Evolutionary conservation across 2,797 vertebrate genomes (phyloP), one percentile per base, ranked within the genome.

Genomic region (Tangara arthus): DNA sequence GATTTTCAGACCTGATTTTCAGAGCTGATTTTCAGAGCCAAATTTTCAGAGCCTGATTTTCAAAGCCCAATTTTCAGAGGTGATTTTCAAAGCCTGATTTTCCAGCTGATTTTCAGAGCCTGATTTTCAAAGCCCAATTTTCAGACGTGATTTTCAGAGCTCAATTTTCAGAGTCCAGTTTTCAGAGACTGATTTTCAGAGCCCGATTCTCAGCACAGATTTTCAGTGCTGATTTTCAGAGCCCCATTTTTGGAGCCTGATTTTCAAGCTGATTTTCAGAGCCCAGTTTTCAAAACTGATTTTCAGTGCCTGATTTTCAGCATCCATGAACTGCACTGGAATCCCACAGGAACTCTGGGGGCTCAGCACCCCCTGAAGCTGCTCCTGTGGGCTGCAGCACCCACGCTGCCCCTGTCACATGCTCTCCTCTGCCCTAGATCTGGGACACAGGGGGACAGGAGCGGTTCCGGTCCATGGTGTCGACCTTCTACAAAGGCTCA

Each of bases 381-480:
- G 19, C 27, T 82, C 14, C 52, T 37, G 18, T 12, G 55, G 49
- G 65, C 61, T 56, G 61, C 44, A 27, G 37, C 32, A 20, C 9
- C n/a, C 13, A 0, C 3, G 3, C 37, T 12, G 7, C 59, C 16
- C 0, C 0, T 23, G 28, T 1, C 1, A n/a, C 3, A 12, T 95
- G 39, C 28, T 94, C 55, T 93, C 69, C 80, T 95, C 71, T 75
- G 61, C 65, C 75, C 53, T 93, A 98, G 98, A 98, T 98, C 88
- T 98, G 98, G 98, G 98, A 98, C 95, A 98, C 98, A 0, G 98
- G 98, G 7, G 98, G 98, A n/a, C 98, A 98, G 82, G 98, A 98
- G 64, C 90, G 98, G 2, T 98, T 98, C 95, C 98, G 98, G 11
- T 98, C 98, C 84, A 97, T 98, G 97, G 98, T 98, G 47, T 98